phyloP scores from a whole-genome alignment of 2,888 invertebrate genomes.

The Drosophila prolongata region DNA sequence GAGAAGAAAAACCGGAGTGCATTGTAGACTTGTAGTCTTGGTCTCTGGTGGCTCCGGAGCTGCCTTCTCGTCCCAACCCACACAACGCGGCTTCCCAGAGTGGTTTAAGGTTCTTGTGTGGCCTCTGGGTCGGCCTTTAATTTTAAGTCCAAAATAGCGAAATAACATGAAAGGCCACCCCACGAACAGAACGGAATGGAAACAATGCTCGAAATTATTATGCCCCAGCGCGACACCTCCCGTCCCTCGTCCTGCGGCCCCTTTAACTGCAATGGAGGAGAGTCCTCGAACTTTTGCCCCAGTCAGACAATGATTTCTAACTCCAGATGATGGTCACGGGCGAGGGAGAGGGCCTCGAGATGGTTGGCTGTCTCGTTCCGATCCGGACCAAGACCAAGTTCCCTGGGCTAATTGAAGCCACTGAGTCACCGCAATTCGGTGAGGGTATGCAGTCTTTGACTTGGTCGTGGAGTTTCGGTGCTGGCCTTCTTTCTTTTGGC shows the following conservation, averaged over 20 bases:
- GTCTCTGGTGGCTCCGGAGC: background rate
- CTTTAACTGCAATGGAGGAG: constrained; percentile 24
- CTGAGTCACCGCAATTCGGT: constrained; percentile 1
- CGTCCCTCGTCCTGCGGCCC: background rate
- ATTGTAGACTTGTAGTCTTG: constrained; percentile 6
- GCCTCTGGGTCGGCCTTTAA: constrained; percentile 28
- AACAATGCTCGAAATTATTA: constrained; percentile 44
- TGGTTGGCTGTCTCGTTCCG: background rate
- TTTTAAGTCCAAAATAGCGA: constrained; percentile 34
- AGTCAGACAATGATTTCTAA: constrained; percentile 8
- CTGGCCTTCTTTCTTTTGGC: background rate
- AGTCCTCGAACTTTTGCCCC: constrained; percentile 26
- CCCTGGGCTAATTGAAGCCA: constrained; percentile 22
- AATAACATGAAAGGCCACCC: constrained; percentile 29
- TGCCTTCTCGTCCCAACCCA: background rate
- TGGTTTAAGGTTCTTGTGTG: constrained; percentile 18
- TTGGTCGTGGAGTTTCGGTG: constrained; percentile 4
- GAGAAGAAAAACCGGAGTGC: background rate
- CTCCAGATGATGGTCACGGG: constrained; percentile 7
- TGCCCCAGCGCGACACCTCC: constrained; percentile 9
- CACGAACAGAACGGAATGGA: constrained; percentile 3
- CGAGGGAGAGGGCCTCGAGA: background rate
- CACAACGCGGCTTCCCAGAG: constrained; percentile 2
- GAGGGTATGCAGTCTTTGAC: constrained; percentile 17
- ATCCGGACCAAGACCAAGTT: background rate